phyloP scores from a whole-genome alignment of 2,797 vertebrate genomes.

The Rhinichthys osculus region DNA sequence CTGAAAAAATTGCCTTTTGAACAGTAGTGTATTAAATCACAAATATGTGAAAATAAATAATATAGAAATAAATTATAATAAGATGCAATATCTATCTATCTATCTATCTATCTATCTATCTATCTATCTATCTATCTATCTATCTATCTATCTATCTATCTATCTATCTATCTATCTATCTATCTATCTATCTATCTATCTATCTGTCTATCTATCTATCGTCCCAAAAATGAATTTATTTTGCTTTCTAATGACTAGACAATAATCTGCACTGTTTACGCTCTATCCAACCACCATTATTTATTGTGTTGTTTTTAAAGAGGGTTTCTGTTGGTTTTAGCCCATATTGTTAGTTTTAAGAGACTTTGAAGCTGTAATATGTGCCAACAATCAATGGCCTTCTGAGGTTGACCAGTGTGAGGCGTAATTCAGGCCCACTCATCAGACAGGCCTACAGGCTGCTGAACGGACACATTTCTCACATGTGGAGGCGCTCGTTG shows the following conservation, averaged over 20 bases:
- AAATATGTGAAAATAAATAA: no score
- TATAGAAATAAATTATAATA: no score
- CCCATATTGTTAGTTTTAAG: not conserved
- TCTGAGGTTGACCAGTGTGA: slow-evolving; percentile 22
- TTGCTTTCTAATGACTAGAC: not conserved
- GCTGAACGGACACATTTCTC: slow-evolving; percentile 29
- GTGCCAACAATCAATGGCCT: slow-evolving; percentile 15
- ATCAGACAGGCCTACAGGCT: slow-evolving; percentile 7
- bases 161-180: no score
- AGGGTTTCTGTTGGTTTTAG: not conserved
- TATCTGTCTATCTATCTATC: no score
- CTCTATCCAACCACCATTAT: not conserved
- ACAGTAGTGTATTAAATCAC: no score
- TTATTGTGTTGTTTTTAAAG: not conserved
- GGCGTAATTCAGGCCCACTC: not conserved
- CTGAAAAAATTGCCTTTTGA: no score
- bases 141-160: no score
- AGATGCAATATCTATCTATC: no score
- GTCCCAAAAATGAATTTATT: no score
- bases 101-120: no score
- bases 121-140: no score
- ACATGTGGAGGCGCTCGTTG: slow-evolving; percentile 2
- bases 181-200: no score
- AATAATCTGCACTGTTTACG: not conserved
- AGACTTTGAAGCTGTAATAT: slow-evolving; percentile 5